Percentiles rank a stretch among this genome's conserved stretches.
Conservation (phyloP, 2,888 invertebrate species). For the Nemotelus pantherinus region DNA sequence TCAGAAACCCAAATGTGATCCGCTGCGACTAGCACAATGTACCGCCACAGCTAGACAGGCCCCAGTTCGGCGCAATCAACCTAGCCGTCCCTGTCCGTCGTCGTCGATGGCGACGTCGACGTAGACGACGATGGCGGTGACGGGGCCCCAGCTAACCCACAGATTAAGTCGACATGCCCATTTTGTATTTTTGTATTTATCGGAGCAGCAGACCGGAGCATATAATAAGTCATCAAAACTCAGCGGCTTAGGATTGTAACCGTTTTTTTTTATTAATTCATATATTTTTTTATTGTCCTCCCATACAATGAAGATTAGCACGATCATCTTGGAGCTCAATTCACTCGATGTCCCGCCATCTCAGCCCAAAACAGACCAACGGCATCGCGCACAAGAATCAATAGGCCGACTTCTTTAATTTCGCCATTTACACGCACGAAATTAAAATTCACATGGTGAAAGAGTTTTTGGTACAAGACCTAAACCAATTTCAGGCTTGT, state of each 20-base stretch:
- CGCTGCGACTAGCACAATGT: not conserved
- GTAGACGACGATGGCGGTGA: too few species aligned
- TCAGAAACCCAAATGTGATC: conserved; percentile 37
- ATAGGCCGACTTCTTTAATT: conserved; percentile 23
- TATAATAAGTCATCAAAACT: conserved; percentile 29
- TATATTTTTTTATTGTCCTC: conserved; percentile 33
- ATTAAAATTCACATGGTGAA: conserved; percentile 35
- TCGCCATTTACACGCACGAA: conserved; percentile 30
- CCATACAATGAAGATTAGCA: conserved; percentile 24
- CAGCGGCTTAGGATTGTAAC: not conserved
- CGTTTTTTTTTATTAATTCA: conserved; percentile 29
- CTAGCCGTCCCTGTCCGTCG: not conserved
- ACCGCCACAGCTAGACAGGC: not conserved
- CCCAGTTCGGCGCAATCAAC: conserved; percentile 18
- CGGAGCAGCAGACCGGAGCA: conserved; percentile 19
- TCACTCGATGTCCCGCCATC: not conserved
- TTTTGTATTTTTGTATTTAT: conserved; percentile 23
- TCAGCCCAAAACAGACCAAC: not conserved
- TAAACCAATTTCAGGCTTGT: not conserved
- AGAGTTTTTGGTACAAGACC: not conserved
- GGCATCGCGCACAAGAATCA: not conserved
- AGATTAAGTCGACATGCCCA: conserved; percentile 19
- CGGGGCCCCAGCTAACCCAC: conserved; percentile 8
- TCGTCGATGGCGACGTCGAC: not conserved
- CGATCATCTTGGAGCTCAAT: conserved; percentile 25